Evolutionary conservation across 2,888 invertebrate species (phyloP).

Genomic region (Cacoxenus indagator): DNA sequence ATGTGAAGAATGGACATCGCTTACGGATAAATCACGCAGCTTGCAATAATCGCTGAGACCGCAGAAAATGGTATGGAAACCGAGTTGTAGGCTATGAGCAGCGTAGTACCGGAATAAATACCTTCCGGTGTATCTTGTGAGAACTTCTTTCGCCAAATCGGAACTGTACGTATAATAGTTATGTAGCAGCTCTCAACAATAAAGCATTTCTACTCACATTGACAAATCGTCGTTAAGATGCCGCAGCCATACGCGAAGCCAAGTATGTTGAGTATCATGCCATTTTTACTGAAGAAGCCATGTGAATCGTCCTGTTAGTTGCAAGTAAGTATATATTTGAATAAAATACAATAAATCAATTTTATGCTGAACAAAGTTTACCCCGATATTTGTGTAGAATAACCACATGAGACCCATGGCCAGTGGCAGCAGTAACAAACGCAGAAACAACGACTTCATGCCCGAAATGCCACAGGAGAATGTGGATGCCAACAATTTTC

Average conservation of each 20-base stretch:
- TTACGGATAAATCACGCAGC: conserved; percentile 82
- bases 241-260: conserved; percentile 69
- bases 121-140: conserved; percentile 93
- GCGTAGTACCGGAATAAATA: conserved; percentile 86
- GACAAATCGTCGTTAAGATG: conserved; percentile 66
- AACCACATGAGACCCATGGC: conserved; percentile 84
- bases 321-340: background rate
- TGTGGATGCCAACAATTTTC: conserved; percentile 83
- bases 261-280: conserved; percentile 69
- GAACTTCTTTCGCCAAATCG: conserved; percentile 89
- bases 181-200: background rate
- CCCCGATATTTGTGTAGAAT: conserved; percentile 76
- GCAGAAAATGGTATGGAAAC: conserved; percentile 87
- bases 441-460: conserved; percentile 80
- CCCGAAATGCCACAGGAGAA: conserved; percentile 84
- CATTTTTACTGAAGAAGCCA: conserved; percentile 70
- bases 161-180: conserved; percentile 73
- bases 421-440: conserved; percentile 81
- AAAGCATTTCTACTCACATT: conserved; percentile 54
- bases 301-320: conserved; percentile 67
- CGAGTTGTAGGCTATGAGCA: conserved; percentile 85
- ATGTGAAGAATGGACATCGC: conserved; percentile 45
- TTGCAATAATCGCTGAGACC: conserved; percentile 79
- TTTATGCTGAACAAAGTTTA: conserved; percentile 45
- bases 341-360: background rate